A percentile compares a stretch with the other conserved stretches of the same genome.
Evolutionary conservation across 2,797 vertebrate species (phyloP).

Genomic region (Sebastes hopkinsi): DNA sequence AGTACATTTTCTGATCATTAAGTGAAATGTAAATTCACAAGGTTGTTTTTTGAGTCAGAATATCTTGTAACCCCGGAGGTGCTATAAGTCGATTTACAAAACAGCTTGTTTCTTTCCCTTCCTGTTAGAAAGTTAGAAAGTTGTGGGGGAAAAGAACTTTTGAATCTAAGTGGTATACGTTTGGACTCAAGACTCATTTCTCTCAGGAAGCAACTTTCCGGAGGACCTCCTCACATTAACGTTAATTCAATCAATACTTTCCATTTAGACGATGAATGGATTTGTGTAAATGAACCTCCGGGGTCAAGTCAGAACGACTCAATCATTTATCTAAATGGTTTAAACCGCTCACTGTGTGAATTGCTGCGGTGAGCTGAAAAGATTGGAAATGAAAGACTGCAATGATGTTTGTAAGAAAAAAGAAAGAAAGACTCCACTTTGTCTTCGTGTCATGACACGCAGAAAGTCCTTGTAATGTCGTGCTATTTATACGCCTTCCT

Average conservation of each 20-base stretch:
- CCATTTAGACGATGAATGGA: slow-evolving; percentile 71
- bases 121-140: neutral
- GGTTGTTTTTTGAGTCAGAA: neutral
- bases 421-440: neutral
- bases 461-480: too few species aligned
- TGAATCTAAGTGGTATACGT: neutral
- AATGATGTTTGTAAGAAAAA: neutral
- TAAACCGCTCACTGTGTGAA: slow-evolving; percentile 47
- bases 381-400: slow-evolving; percentile 32
- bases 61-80: neutral
- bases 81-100: neutral
- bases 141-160: neutral
- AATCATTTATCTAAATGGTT: slow-evolving; percentile 53
- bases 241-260: slow-evolving; percentile 65
- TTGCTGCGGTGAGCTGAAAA: slow-evolving; percentile 42
- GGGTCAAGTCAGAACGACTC: slow-evolving; percentile 40
- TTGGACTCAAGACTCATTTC: neutral
- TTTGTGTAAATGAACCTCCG: slow-evolving; percentile 63
- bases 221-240: slow-evolving; percentile 57
- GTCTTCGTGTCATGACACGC: neutral
- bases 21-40: neutral
- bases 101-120: neutral
- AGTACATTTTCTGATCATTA: neutral
- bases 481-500: too few species aligned
- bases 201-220: slow-evolving; percentile 32